Percentiles rank a stretch among this genome's conserved stretches.
These are phyloP conservation scores for Micrasema minimum DNA, from an alignment of 1,140 invertebrate genomes.

Conservation along the genomic window DNA sequence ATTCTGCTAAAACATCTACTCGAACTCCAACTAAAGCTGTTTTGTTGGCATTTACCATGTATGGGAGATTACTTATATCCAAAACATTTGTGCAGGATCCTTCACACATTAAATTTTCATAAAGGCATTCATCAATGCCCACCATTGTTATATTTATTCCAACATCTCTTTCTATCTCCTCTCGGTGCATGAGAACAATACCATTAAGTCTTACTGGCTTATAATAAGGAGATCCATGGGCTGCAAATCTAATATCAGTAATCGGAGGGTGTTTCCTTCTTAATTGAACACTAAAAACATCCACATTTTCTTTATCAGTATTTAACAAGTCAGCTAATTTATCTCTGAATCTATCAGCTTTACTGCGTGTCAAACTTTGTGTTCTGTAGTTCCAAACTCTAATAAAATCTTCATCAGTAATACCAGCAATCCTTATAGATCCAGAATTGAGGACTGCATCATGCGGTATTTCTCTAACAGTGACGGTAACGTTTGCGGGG, in stretches of 20 bases:
- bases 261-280: constrained; percentile 86
- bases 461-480: constrained; percentile 92
- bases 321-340: constrained; percentile 87
- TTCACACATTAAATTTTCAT: constrained; percentile 95
- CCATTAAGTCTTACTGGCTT: constrained; percentile 94
- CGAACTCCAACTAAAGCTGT: constrained; percentile 93
- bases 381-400: constrained; percentile 92
- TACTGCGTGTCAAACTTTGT: constrained; percentile 85
- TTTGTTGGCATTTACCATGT: constrained; percentile 97
- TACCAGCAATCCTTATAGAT: constrained; percentile 92
- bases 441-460: constrained; percentile 96
- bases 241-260: constrained; percentile 93
- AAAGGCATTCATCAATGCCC: constrained; percentile 96
- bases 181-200: constrained; percentile 91
- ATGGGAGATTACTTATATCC: constrained; percentile 88
- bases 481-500: constrained; percentile 92
- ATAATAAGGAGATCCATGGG: constrained; percentile 95
- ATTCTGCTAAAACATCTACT: constrained; percentile 89
- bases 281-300: constrained; percentile 94
- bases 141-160: constrained; percentile 98
- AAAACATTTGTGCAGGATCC: constrained; percentile 94
- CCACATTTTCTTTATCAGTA: constrained; percentile 89
- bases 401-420: constrained; percentile 96
- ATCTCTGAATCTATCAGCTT: constrained; percentile 87
- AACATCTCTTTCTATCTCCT: constrained; percentile 92